Conservation (phyloP, 2,797 vertebrate genomes). For the Ctenopoma kingsleyae region DNA sequence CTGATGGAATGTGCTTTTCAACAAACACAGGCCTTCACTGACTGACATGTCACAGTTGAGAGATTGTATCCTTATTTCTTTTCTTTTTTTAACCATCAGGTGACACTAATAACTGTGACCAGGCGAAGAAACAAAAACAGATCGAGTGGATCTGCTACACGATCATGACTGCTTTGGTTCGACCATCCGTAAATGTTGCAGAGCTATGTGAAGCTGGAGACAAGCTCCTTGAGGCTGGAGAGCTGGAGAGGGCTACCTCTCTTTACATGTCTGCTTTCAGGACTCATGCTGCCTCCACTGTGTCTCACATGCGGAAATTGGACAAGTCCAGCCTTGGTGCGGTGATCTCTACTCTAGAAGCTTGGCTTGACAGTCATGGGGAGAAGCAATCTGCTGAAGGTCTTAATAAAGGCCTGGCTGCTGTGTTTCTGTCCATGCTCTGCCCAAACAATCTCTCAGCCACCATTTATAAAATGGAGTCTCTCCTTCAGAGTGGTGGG, state of each 20-base stretch:
- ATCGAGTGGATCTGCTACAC: background rate
- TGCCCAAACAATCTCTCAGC: conserved; percentile 86
- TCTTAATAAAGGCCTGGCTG: conserved; percentile 86
- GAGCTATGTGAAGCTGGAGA: conserved; percentile 88
- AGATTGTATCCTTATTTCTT: too few relatives aligned
- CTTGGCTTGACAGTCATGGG: conserved; percentile 84
- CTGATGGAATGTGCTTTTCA: background rate
- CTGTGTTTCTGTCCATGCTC: conserved; percentile 89
- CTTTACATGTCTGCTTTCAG: conserved; percentile 91
- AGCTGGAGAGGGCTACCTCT: conserved; percentile 80
- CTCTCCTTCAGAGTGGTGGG: conserved; percentile 80
- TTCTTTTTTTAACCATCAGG: conserved; percentile 8
- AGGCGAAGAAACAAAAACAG: conserved; percentile 12
- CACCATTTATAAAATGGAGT: conserved; percentile 88
- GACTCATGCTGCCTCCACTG: conserved; percentile 80
- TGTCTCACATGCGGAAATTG: conserved; percentile 83
- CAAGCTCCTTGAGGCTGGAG: conserved; percentile 77
- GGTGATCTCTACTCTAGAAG: conserved; percentile 85
- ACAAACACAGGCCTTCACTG: background rate
- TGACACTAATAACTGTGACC: conserved; percentile 16
- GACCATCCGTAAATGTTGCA: conserved; percentile 63
- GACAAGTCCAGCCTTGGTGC: conserved; percentile 41
- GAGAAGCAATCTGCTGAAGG: conserved; percentile 70
- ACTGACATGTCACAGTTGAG: background rate
- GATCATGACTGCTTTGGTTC: conserved; percentile 72